Evolutionary conservation across 2,888 invertebrate species (phyloP).

Genomic region (Cotesia congregata): DNA sequence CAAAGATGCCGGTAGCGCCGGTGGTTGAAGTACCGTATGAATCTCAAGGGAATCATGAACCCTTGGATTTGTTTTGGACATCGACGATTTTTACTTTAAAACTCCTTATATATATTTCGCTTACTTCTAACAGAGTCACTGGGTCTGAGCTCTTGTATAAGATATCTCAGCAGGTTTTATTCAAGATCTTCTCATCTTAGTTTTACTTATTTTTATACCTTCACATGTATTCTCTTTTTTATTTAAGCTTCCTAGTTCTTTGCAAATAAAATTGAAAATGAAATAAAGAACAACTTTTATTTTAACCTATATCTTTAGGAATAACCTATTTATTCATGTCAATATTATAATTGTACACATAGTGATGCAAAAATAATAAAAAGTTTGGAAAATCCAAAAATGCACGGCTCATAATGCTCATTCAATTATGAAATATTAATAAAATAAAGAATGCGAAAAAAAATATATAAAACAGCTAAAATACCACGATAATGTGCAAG

Average conservation of each 20-base stretch:
- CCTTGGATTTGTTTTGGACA: slow-evolving; percentile 61
- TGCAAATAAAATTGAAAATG: too few relatives aligned
- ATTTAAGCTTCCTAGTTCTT: background rate
- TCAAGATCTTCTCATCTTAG: slow-evolving; percentile 9
- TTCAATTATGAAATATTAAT: too few relatives aligned
- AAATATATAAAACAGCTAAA: too few relatives aligned
- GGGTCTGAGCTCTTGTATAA: slow-evolving; percentile 23
- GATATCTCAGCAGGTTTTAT: background rate
- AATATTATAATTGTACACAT: too few relatives aligned
- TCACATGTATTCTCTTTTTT: background rate
- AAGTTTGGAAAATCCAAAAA: too few relatives aligned
- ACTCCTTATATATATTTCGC: background rate
- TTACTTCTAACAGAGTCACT: slow-evolving; percentile 50
- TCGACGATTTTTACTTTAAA: slow-evolving; percentile 51
- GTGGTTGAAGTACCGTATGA: slow-evolving; percentile 48
- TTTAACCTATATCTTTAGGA: too few relatives aligned
- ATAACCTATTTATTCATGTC: too few relatives aligned
- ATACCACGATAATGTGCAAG: too few relatives aligned
- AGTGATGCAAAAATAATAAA: too few relatives aligned
- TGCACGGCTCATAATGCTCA: too few relatives aligned
- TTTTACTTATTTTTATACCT: background rate
- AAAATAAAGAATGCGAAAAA: too few relatives aligned
- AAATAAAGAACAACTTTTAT: too few relatives aligned
- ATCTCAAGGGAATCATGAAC: slow-evolving; percentile 57
- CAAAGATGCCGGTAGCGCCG: slow-evolving; percentile 4